Evolutionary conservation across 2,797 vertebrate genomes (phyloP).

Genomic region (Sitta carolinensis): DNA sequence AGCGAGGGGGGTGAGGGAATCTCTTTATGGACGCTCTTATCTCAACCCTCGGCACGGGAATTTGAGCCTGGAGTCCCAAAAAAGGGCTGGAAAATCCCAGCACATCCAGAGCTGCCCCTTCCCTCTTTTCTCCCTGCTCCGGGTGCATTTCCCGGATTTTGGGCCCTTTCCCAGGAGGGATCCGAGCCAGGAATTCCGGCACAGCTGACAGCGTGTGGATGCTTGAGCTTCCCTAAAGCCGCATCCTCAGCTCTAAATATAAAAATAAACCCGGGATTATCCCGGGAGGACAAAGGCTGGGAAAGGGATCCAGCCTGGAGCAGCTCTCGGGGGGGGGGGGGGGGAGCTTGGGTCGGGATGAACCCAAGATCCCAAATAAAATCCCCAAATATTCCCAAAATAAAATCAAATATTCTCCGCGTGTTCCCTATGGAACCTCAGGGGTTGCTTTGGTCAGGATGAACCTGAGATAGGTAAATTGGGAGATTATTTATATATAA

Average conservation of each 20-base stretch:
- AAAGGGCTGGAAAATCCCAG: slow-evolving; percentile 20
- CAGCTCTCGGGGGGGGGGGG: neutral
- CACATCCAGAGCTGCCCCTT: neutral
- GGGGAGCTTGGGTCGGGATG: too few species aligned
- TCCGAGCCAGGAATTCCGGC: accelerated
- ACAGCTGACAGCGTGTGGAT: neutral
- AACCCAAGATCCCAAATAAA: too few species aligned
- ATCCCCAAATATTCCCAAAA: too few species aligned
- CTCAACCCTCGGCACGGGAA: neutral
- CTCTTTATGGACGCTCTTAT: neutral
- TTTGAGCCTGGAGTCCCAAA: neutral
- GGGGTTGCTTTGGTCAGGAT: too few species aligned
- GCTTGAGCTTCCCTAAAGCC: neutral
- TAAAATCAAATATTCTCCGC: too few species aligned
- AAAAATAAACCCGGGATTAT: neutral
- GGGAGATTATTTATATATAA: too few species aligned
- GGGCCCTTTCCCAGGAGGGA: neutral
- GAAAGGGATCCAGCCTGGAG: neutral
- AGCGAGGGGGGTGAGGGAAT: neutral
- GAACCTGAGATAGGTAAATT: too few species aligned
- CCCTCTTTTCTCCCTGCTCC: accelerated
- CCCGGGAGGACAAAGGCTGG: neutral
- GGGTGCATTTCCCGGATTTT: neutral
- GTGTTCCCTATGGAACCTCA: too few species aligned
- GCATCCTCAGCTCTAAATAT: neutral